Evolutionary conservation across 2,113 vertebrate genomes (phyloP), one percentile per base, ranked within the genome.

Genomic region (Poeciliopsis occidentalis): DNA sequence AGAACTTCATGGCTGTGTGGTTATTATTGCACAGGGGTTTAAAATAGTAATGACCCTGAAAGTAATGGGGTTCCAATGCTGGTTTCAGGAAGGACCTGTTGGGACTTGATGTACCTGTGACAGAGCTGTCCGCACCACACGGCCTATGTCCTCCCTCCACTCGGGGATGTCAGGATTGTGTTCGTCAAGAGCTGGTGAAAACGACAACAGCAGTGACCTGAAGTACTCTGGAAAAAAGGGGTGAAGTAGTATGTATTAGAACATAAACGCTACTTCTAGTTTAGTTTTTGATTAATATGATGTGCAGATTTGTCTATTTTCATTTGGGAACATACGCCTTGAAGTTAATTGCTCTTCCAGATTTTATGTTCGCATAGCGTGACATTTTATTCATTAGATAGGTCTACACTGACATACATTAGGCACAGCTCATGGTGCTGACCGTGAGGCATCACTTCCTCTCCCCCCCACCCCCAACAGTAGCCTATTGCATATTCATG

Each of bases 141-240:
- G 96, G 73, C 96, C 94, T 87, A 98, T 94, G 64, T 99, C 97
- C 85, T 96, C 96, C 82, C 97, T 95, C 97, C 97, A 99, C 81
- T 99, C 97, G 0, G 96, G 96, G 84, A 98, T 97, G 92, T 97
- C 97, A 84, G 97, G 97, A 82, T 99, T 99, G 88, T 99, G 94
- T 76, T 96, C 97, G 73, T 99, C 97, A 95, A 99, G 94, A 32
- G 96, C 96, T 5, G 97, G 96, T 4, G 97, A 98, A 90, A 99
- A 99, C 0, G 97, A 97, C 76, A 99, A 85, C 73, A 97, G 94
- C 76, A 98, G 94, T 34, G 97, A 98, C 44, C 97, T 96, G 91
- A 98, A 98, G 91, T 96, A 96, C 67, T 98, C 97, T 99, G 88
- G 15, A 30, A 30, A 67, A 51, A 41, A 69, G 66, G 47, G 27